Percentiles rank a stretch among this genome's conserved stretches.
Conservation (phyloP, 2,797 vertebrate genomes). For the Dermochelys coriacea region DNA sequence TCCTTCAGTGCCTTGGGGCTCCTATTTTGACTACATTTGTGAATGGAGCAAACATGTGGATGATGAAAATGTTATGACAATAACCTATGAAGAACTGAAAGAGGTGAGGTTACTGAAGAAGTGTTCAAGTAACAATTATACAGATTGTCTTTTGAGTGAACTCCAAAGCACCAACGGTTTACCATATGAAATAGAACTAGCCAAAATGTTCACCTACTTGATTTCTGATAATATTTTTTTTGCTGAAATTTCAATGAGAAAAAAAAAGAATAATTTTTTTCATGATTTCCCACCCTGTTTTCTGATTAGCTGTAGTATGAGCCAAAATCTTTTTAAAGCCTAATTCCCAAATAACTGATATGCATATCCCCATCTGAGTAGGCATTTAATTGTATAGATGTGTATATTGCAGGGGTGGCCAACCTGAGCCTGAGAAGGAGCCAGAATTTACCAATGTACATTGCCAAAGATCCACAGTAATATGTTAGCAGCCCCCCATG, state of each 20-base stretch:
- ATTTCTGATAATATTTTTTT: rapidly evolving
- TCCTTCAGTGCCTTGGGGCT: slow-evolving; percentile 85
- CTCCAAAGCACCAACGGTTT: background rate
- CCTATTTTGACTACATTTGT: slow-evolving; percentile 86
- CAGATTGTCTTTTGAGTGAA: background rate
- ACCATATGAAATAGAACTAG: rapidly evolving
- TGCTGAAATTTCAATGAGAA: background rate
- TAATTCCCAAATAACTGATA: background rate
- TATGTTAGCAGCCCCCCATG: no score
- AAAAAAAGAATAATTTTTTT: background rate
- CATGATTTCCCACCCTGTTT: background rate
- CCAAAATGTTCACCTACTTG: background rate
- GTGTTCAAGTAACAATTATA: background rate
- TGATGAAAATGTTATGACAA: slow-evolving; percentile 81
- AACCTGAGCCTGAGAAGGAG: no score
- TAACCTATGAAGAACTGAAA: slow-evolving; percentile 87
- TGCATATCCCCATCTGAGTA: background rate
- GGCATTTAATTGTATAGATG: background rate
- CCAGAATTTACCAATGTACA: no score
- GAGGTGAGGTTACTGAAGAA: slow-evolving; percentile 62
- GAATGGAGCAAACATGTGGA: slow-evolving; percentile 85
- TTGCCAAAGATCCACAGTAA: no score
- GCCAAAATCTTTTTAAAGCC: background rate
- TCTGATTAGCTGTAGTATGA: background rate
- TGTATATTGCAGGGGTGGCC: background rate